Evolutionary conservation across 1,140 invertebrate genomes (phyloP), one percentile per base, ranked within the genome.

Genomic region (Teleopsis dalmanni): DNA sequence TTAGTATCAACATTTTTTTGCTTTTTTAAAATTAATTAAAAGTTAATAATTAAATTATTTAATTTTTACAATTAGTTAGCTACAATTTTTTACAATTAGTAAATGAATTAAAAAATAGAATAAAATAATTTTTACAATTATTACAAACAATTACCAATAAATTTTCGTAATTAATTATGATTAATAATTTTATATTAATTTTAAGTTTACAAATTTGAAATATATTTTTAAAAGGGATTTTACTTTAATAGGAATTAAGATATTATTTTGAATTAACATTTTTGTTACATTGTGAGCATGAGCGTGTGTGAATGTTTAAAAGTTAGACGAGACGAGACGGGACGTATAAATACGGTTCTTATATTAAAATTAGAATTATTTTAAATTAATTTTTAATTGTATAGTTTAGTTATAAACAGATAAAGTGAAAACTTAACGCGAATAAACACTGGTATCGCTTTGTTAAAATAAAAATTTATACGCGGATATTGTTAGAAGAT

Each of bases 301-400:
- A 70, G 67, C 67, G 64, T 70, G 67, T 70, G 67, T 70, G 67
- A 70, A 70, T 68, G 67, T 70, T 67, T 56, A 62, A n/a, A n/a
- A n/a, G n/a, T n/a, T n/a, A n/a, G n/a, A n/a, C n/a, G n/a, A n/a
- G n/a, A n/a, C n/a, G n/a, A n/a, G n/a, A n/a, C n/a, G n/a, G n/a
- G n/a, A n/a, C n/a, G n/a, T n/a, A n/a, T n/a, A 53, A 65, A 58
- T 62, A 53, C 60, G 51, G 37, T 50, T 50, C 44, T 29, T 36
- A 35, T 45, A 25, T n/a, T 14, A 14, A 26, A 36, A 49, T 38
- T 34, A 50, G 36, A 25, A 38, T 29, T 26, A 40, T n/a, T 7
- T 40, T 40, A 40, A 40, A 33, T 11, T 29, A 11, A 34, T 37
- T 25, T 38, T 22, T 19, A 18, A 29, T 48, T 10, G 26, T 38